Percentiles rank a stretch among this genome's conserved stretches.
Conservation (phyloP, 2,797 vertebrate species). For the Falco columbarius region DNA sequence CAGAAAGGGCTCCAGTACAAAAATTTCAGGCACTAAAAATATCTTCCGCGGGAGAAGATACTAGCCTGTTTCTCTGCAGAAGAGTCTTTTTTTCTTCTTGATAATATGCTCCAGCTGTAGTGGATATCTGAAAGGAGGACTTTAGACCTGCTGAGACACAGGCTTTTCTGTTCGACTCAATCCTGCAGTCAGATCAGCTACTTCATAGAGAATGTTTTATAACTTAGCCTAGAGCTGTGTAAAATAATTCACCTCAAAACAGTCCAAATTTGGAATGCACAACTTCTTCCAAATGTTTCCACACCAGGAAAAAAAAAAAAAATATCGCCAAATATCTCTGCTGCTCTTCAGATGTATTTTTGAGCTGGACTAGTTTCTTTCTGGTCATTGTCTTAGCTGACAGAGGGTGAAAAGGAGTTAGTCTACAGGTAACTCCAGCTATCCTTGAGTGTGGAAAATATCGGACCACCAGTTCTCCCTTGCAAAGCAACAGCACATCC, state of each 20-base stretch:
- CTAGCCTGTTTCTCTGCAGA: background rate
- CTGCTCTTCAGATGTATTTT: background rate
- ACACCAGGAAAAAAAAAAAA: background rate
- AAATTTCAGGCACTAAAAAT: slow-evolving; percentile 13
- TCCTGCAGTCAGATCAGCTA: background rate
- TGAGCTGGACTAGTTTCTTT: background rate
- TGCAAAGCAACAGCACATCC: background rate
- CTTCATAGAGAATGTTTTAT: background rate
- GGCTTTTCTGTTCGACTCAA: background rate
- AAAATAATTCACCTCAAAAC: background rate
- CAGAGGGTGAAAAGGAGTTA: background rate
- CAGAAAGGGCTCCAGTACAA: background rate
- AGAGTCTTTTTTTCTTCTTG: background rate
- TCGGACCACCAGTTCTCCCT: background rate
- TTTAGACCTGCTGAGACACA: background rate
- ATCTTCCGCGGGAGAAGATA: background rate
- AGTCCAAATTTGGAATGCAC: background rate
- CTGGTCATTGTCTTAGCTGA: background rate
- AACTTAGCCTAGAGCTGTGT: background rate
- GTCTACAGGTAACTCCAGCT: background rate
- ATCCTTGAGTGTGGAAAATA: background rate
- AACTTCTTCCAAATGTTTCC: background rate
- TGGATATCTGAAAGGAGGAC: background rate
- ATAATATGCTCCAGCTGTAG: slow-evolving; percentile 8
- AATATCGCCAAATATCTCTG: background rate